phyloP scores from a whole-genome alignment of 2,113 vertebrate species.

The Phalacrocorax brasilianus region DNA sequence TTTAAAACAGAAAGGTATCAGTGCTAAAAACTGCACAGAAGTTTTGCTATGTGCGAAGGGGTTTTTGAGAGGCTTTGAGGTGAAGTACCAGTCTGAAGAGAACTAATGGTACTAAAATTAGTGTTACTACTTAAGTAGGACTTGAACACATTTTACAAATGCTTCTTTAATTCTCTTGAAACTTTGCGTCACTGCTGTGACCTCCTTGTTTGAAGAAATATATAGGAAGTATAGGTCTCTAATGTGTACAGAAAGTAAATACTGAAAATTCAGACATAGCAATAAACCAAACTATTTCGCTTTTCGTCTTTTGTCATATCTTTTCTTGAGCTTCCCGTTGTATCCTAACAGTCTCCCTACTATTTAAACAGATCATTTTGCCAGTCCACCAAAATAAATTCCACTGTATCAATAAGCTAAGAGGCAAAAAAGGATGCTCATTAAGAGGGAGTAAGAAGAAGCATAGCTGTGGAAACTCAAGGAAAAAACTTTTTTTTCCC shows the following conservation, averaged over 20 bases:
- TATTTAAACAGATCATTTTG: neutral
- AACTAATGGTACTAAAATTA: neutral
- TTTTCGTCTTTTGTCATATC: neutral
- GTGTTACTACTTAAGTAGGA: neutral
- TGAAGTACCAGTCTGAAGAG: neutral
- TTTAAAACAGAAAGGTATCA: neutral
- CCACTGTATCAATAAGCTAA: neutral
- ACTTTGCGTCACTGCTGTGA: neutral
- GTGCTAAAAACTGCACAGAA: neutral
- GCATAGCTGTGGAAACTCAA: neutral
- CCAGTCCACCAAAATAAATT: neutral
- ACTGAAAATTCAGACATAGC: neutral
- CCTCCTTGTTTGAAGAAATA: neutral
- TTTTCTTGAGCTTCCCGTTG: neutral
- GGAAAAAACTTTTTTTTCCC: neutral
- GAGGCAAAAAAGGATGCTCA: neutral
- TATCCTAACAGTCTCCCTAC: neutral
- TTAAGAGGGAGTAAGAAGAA: neutral
- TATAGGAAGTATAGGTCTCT: neutral
- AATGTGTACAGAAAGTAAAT: neutral
- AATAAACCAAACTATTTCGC: neutral
- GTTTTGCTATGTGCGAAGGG: neutral
- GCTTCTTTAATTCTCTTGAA: neutral
- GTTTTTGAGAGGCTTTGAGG: neutral
- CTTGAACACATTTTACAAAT: neutral